Conservation (phyloP, 2,797 vertebrate species). For the Gymnocypris eckloni region DNA sequence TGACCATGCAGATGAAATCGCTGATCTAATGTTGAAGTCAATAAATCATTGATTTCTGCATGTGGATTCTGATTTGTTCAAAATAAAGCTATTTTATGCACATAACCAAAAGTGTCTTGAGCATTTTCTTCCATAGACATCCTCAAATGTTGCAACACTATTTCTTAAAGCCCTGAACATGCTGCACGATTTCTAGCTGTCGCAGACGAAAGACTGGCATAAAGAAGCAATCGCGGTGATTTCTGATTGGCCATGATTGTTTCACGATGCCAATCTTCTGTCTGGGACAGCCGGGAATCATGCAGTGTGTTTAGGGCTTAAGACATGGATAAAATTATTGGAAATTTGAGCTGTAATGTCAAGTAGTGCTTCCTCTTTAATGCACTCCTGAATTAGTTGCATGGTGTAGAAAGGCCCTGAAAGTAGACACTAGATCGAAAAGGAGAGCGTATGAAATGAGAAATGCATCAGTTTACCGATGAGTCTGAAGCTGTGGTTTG, state of each 20-base stretch:
- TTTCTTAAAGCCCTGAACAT: not conserved
- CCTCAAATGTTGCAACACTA: not conserved
- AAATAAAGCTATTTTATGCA: slow-evolving; percentile 86
- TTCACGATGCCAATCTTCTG: too few relatives aligned
- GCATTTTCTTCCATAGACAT: not conserved
- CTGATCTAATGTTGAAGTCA: slow-evolving; percentile 70
- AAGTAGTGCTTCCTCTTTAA: not conserved
- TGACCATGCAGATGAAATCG: slow-evolving; percentile 72
- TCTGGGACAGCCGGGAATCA: too few relatives aligned
- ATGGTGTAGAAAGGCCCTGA: not conserved
- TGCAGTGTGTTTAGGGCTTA: too few relatives aligned
- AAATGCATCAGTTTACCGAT: not conserved
- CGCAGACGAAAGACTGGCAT: too few relatives aligned
- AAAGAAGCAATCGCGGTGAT: too few relatives aligned
- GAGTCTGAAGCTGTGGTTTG: not conserved
- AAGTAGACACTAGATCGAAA: not conserved
- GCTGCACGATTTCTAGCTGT: too few relatives aligned
- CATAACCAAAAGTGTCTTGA: slow-evolving; percentile 60
- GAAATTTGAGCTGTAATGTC: not conserved
- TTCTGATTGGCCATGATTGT: too few relatives aligned
- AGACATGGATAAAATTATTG: not conserved
- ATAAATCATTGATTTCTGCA: slow-evolving; percentile 79
- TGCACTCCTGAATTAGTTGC: not conserved
- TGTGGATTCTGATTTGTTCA: slow-evolving; percentile 75
- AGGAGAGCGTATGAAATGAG: not conserved